These are phyloP conservation scores for Escarpia spicata DNA, from an alignment of 2,888 invertebrate species.

Conservation along the genomic window DNA sequence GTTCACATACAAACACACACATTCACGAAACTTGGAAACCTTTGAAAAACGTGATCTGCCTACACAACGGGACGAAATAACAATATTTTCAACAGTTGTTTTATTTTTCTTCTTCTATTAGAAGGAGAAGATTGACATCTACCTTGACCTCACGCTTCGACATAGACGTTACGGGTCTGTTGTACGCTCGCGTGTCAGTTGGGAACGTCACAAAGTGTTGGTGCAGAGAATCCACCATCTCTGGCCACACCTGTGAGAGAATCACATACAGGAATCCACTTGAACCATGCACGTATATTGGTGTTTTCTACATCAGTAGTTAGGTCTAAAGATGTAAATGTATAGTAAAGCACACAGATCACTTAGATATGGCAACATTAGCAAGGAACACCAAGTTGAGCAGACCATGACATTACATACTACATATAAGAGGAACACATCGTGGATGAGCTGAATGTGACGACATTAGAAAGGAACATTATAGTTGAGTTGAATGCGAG, in stretches of 20 bases:
- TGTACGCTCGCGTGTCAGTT: constrained; percentile 57
- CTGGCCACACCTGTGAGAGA: constrained; percentile 53
- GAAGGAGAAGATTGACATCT: constrained; percentile 19
- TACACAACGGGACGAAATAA: too few relatives aligned
- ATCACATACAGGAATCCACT: neutral
- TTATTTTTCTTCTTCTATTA: neutral
- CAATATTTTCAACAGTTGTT: neutral
- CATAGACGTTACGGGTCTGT: constrained; percentile 58
- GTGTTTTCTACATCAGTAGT: neutral
- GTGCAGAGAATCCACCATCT: constrained; percentile 49
- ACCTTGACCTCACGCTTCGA: constrained; percentile 60
- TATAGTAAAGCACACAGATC: neutral
- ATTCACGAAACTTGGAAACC: too few relatives aligned
- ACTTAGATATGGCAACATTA: neutral
- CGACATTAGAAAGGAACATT: neutral
- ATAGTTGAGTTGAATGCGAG: neutral
- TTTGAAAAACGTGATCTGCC: too few relatives aligned
- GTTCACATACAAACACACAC: too few relatives aligned
- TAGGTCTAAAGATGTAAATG: neutral
- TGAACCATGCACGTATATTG: neutral
- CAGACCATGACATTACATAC: too few relatives aligned
- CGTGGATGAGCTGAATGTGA: neutral
- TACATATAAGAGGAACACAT: too few relatives aligned
- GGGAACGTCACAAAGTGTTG: constrained; percentile 62
- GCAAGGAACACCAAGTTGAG: neutral